Conservation (phyloP, 2,113 vertebrate genomes). For the Ranitomeya variabilis region DNA sequence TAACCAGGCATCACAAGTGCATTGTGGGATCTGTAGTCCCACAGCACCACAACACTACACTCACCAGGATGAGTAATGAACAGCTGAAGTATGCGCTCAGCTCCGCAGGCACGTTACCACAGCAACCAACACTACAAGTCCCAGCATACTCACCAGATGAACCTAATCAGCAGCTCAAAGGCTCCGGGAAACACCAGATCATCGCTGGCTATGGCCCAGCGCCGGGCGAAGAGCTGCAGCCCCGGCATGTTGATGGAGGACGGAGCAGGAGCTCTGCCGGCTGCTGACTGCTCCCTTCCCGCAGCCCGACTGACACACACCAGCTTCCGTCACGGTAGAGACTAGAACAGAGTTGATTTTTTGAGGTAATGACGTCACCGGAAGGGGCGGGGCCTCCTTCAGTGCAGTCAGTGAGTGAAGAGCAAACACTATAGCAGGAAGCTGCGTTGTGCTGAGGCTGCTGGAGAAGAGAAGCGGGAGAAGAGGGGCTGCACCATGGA, state of each 20-base stretch:
- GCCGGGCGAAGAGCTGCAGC: slow-evolving; percentile 85
- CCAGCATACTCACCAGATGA: slow-evolving; percentile 78
- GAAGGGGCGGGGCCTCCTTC: too few species aligned
- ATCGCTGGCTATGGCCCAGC: slow-evolving; percentile 93
- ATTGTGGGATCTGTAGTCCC: background rate
- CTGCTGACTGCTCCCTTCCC: background rate
- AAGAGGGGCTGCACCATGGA: too few species aligned
- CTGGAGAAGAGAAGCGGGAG: too few species aligned
- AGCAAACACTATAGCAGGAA: too few species aligned
- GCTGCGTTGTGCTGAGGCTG: too few species aligned
- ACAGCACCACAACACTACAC: background rate
- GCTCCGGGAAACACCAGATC: slow-evolving; percentile 91
- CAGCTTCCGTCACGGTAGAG: background rate
- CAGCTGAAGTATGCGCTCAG: background rate
- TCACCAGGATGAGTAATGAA: too few species aligned
- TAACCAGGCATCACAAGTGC: too few species aligned
- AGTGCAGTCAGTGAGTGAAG: too few species aligned
- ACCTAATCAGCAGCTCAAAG: slow-evolving; percentile 83
- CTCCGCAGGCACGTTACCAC: background rate
- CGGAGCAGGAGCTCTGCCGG: background rate
- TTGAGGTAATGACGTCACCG: too few species aligned
- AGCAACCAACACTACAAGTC: background rate
- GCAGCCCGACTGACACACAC: background rate
- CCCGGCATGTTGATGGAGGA: slow-evolving; percentile 80
- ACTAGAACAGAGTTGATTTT: too few species aligned